phyloP scores from a whole-genome alignment of 1,140 invertebrate genomes.

The Manduca sexta region DNA sequence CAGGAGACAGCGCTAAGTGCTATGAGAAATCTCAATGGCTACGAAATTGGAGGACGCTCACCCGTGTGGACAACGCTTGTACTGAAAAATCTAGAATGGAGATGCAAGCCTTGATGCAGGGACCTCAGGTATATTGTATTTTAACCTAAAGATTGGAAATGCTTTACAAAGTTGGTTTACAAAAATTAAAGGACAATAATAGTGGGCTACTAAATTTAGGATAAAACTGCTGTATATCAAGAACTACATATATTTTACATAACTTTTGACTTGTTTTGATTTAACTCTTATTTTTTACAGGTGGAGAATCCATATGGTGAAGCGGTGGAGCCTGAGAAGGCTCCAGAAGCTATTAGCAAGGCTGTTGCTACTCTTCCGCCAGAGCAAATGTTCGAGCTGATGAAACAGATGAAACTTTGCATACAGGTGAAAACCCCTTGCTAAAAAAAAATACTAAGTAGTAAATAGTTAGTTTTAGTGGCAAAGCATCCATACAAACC shows the following conservation, averaged over 20 bases:
- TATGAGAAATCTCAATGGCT: slow-evolving; percentile 98
- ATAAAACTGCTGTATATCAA: too few relatives aligned
- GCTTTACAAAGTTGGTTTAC: too few relatives aligned
- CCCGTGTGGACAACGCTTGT: slow-evolving; percentile 97
- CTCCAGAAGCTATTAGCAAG: slow-evolving; percentile 96
- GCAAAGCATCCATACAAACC: too few relatives aligned
- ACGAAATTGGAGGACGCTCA: slow-evolving; percentile 96
- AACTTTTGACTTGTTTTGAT: too few relatives aligned
- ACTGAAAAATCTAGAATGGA: slow-evolving; percentile 97
- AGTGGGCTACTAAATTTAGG: too few relatives aligned
- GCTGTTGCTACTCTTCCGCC: slow-evolving; percentile 98
- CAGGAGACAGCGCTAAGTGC: slow-evolving; percentile 98
- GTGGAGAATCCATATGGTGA: slow-evolving; percentile 92
- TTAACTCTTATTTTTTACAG: slow-evolving; percentile 41
- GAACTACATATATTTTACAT: too few relatives aligned
- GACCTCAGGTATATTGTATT: slow-evolving; percentile 78
- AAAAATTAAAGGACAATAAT: too few relatives aligned
- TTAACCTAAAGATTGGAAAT: too few relatives aligned
- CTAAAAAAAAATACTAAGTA: too few relatives aligned
- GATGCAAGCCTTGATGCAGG: slow-evolving; percentile 91
- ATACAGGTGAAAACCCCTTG: slow-evolving; percentile 84
- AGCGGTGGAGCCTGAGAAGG: slow-evolving; percentile 90
- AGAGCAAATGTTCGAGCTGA: slow-evolving; percentile 99
- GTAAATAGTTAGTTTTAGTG: too few relatives aligned
- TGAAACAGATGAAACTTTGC: slow-evolving; percentile 99